A percentile compares a stretch with the other conserved stretches of the same genome.
phyloP scores from a whole-genome alignment of 2,797 vertebrate species.

The Ctenochaetus hawaiiensis region DNA sequence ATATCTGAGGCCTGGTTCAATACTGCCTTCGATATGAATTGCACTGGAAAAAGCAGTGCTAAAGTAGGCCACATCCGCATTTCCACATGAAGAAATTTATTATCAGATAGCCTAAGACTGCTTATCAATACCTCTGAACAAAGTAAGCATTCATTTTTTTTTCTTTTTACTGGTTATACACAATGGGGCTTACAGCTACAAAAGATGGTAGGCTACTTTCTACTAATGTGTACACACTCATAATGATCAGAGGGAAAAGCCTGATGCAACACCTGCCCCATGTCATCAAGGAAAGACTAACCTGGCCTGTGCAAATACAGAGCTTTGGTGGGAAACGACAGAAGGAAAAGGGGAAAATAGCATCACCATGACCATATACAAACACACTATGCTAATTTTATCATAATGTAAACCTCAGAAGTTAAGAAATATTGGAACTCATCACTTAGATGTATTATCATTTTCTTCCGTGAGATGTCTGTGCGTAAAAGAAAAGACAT shows the following conservation, averaged over 20 bases:
- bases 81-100: background rate
- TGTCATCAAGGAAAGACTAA: background rate
- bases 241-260: background rate
- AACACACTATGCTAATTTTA: background rate
- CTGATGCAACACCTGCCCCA: background rate
- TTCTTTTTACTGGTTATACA: background rate
- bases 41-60: too few relatives aligned
- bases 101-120: background rate
- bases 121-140: conserved; percentile 18
- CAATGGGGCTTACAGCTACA: conserved; percentile 17
- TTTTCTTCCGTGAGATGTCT: background rate
- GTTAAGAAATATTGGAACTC: background rate
- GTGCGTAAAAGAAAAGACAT: conserved; percentile 25
- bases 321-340: too few relatives aligned
- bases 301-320: background rate
- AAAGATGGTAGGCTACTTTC: background rate
- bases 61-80: background rate
- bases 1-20: too few relatives aligned
- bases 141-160: conserved; percentile 28
- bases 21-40: too few relatives aligned
- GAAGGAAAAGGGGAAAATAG: too few relatives aligned
- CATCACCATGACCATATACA: too few relatives aligned
- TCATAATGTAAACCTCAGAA: background rate
- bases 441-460: too few relatives aligned
- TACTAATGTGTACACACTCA: background rate